A percentile compares a stretch with the other conserved stretches of the same genome.
Evolutionary conservation across 2,888 invertebrate species (phyloP).

Genomic region (Mythimna impura): DNA sequence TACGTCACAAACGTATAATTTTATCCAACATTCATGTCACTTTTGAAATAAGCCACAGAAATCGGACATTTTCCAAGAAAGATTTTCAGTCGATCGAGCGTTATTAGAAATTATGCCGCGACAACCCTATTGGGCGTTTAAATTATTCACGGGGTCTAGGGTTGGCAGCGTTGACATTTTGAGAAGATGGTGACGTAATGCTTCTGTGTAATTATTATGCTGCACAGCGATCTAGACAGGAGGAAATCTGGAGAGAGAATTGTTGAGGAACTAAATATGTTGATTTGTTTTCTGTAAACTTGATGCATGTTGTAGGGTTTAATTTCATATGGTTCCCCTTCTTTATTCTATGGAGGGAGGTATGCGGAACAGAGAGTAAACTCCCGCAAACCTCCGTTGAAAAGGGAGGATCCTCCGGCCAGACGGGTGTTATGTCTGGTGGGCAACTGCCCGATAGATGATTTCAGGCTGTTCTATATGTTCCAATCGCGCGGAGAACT

Average conservation of each 20-base stretch:
- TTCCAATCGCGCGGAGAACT: no score
- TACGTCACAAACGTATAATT: constrained; percentile 36
- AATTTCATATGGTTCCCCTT: background rate
- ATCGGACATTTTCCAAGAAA: constrained; percentile 46
- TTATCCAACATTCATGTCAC: constrained; percentile 21
- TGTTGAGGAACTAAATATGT: constrained; percentile 4
- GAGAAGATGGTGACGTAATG: constrained; percentile 36
- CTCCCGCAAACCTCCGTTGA: no score
- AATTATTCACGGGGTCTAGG: constrained; percentile 51
- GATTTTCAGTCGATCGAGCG: constrained; percentile 7
- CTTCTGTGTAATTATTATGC: constrained; percentile 32
- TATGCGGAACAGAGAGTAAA: no score
- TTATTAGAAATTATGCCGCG: constrained; percentile 47
- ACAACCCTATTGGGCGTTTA: constrained; percentile 56
- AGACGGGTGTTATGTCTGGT: no score
- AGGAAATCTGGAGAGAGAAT: constrained; percentile 7
- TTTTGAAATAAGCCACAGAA: constrained; percentile 31
- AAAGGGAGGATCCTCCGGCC: no score
- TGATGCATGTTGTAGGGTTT: background rate
- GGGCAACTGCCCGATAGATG: no score
- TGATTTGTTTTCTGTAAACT: background rate
- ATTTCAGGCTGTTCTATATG: no score
- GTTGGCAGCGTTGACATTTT: constrained; percentile 41
- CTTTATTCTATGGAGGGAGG: no score
- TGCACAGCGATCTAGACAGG: background rate